Evolutionary conservation across 2,888 invertebrate genomes (phyloP).

Genomic region (Lasioglossum leucozonium): DNA sequence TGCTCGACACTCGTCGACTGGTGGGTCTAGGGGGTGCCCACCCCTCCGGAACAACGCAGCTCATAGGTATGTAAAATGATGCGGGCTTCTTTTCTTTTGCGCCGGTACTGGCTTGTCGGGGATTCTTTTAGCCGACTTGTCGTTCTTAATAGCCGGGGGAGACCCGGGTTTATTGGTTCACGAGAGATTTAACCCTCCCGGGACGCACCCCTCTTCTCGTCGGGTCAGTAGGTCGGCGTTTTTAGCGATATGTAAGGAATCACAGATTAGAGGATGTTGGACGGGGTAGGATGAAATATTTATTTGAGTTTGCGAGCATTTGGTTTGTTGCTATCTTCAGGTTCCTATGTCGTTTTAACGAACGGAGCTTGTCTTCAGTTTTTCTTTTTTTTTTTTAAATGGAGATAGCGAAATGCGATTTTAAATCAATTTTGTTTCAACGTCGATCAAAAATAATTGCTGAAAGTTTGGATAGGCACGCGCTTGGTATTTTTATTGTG

Average conservation of each 20-base stretch:
- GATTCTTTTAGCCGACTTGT: constrained; percentile 3
- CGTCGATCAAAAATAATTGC: too few relatives aligned
- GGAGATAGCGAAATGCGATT: too few relatives aligned
- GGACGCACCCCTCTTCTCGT: not conserved
- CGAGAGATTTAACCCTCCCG: constrained; percentile 42
- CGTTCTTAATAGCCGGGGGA: constrained; percentile 21
- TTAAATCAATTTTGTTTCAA: too few relatives aligned
- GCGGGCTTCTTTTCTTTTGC: constrained; percentile 5
- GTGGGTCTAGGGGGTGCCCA: constrained; percentile 1
- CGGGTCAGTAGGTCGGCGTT: not conserved
- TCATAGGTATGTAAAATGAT: constrained; percentile 37
- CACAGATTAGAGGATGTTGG: too few relatives aligned
- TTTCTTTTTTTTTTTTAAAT: too few relatives aligned
- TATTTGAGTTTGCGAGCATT: too few relatives aligned
- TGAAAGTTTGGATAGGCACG: too few relatives aligned
- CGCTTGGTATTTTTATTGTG: too few relatives aligned
- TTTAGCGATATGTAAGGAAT: not conserved
- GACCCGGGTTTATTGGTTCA: constrained; percentile 31
- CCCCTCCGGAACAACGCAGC: not conserved
- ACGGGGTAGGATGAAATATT: too few relatives aligned
- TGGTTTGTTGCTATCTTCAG: too few relatives aligned
- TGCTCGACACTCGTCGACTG: constrained; percentile 1
- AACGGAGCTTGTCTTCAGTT: too few relatives aligned
- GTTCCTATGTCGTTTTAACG: too few relatives aligned
- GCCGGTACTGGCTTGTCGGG: not conserved